Evolutionary conservation across 2,888 invertebrate genomes (phyloP), one percentile per base, ranked within the genome.

Genomic region (Tribolium freemani): DNA sequence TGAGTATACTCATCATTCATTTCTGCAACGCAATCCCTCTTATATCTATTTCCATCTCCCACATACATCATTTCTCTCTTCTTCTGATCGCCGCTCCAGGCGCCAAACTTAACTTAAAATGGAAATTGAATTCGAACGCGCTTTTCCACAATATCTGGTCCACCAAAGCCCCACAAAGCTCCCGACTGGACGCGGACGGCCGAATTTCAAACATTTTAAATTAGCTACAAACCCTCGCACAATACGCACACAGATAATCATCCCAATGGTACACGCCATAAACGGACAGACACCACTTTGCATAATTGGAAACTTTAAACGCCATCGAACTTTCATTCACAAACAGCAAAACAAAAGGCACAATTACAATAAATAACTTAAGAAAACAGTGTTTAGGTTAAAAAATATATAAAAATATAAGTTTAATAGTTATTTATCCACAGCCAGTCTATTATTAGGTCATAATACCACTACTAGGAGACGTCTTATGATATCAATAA

Each of bases 81-180:
- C 57, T 71, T 72, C 56, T 60, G 73, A 61, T 67, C 68, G 58
- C 45, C 70, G 73, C 76, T 77, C 53, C 73, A 76, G 79, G 80
- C 80, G 78, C 76, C 76, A 75, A 77, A 75, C 79, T 81, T 78
- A 83, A 83, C 83, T 84, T 82, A 83, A 84, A 83, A 83, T 84
- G 84, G 83, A 84, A 84, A 84, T 84, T 84, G 84, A 83, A 84
- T 84, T 79, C 77, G 71, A 61, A 64, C 77, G 54, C 73, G 60
- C 73, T 73, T 75, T 75, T 73, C 67, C 69, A 69, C 71, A 71
- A 73, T 66, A 74, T 71, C 74, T 70, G 63, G 75, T 70, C 73
- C 69, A 58, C 54, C 71, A 72, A 73, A 73, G 72, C 75, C 70
- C 46, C 58, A 51, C 70, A 76, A 76, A 77, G 75, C 76, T 75